Conservation (phyloP, 2,888 invertebrate species). For the Formica aserva region DNA sequence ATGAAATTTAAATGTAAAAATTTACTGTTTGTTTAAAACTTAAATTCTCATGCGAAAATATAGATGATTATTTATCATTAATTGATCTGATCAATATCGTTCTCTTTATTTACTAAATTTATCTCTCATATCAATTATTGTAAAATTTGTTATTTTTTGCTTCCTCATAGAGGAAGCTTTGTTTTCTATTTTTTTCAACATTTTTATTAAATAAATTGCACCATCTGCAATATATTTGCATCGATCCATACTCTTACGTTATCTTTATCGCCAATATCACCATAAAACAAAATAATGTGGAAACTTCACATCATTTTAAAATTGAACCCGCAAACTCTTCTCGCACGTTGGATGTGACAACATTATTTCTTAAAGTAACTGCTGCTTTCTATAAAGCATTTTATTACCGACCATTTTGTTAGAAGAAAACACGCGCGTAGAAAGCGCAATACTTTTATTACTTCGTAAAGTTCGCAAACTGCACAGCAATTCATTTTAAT, state of each 20-base stretch:
- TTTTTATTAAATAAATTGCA: conserved; percentile 15
- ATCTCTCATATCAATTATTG: neutral
- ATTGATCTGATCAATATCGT: neutral
- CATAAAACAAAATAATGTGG: conserved; percentile 35
- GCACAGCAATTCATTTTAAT: conserved; percentile 14
- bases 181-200: neutral
- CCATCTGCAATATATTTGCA: neutral
- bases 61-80: neutral
- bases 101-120: neutral
- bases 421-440: neutral
- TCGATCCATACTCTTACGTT: neutral
- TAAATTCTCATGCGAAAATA: neutral
- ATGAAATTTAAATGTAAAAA: conserved; percentile 4
- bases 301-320: conserved; percentile 28
- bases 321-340: conserved; percentile 22
- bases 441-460: conserved; percentile 19
- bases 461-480: conserved; percentile 23
- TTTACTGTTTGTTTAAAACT: neutral
- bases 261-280: conserved; percentile 33
- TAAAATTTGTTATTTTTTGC: neutral
- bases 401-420: conserved; percentile 26
- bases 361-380: conserved; percentile 34
- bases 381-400: conserved; percentile 42
- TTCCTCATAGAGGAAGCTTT: neutral
- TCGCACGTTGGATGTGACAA: conserved; percentile 15